phyloP scores from a whole-genome alignment of 2,113 vertebrate species.

The Equus quagga region DNA sequence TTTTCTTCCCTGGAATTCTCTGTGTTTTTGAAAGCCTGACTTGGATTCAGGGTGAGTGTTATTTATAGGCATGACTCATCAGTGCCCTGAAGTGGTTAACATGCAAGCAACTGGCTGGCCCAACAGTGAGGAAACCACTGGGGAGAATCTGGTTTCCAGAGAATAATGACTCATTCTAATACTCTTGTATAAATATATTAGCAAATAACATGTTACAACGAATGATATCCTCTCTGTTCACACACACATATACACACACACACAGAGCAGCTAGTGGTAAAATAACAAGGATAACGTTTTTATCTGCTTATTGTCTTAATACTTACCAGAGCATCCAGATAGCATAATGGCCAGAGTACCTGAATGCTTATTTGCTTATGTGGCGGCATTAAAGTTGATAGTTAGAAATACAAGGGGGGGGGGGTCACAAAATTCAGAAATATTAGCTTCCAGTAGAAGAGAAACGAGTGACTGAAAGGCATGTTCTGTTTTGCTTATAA shows the following conservation, averaged over 20 bases:
- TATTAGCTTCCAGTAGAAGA: background rate
- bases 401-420: conserved; percentile 11
- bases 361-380: background rate
- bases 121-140: conserved; percentile 11
- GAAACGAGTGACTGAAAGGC: background rate
- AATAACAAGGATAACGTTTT: conserved; percentile 9
- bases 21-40: conserved; percentile 14
- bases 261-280: background rate
- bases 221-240: background rate
- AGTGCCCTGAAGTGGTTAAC: conserved; percentile 63
- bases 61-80: conserved; percentile 73
- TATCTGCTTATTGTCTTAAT: conserved; percentile 1
- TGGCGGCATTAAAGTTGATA: background rate
- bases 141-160: conserved; percentile 71
- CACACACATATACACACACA: background rate
- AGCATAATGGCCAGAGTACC: background rate
- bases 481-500: conserved; percentile 47
- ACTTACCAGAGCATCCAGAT: conserved; percentile 19
- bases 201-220: conserved; percentile 44
- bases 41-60: conserved; percentile 31
- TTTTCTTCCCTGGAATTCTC: background rate
- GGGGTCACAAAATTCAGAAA: conserved; percentile 10
- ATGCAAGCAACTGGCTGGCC: conserved; percentile 28
- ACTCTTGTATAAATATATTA: conserved; percentile 65
- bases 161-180: conserved; percentile 69